Evolutionary conservation across 2,797 vertebrate species (phyloP).

Genomic region (Sebastes hopkinsi): DNA sequence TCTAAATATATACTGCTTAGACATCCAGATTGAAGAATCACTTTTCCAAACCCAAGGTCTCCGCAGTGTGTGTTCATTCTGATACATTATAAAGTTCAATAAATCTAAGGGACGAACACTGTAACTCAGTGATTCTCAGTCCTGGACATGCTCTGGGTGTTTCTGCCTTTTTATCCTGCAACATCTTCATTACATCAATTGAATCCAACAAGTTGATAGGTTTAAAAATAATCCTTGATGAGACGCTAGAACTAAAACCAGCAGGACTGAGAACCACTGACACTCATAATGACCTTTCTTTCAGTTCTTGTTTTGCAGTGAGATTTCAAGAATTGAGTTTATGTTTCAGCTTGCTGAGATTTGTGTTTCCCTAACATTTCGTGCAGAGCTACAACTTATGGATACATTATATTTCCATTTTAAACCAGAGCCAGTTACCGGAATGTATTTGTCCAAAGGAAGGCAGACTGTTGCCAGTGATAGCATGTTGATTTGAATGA

Average conservation of each 20-base stretch:
- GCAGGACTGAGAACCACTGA: conserved; percentile 21
- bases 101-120: not conserved
- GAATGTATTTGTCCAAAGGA: not conserved
- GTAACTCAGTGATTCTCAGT: not conserved
- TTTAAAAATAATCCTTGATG: not conserved
- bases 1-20: not conserved
- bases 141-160: not conserved
- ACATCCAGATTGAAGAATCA: not conserved
- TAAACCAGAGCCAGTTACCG: not conserved
- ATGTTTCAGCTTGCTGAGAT: not conserved
- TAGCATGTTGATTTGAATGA: not conserved
- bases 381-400: not conserved
- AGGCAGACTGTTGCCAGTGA: not conserved
- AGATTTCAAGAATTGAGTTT: not conserved
- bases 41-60: not conserved
- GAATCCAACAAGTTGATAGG: not conserved
- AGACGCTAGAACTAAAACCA: not conserved
- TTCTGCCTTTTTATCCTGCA: not conserved
- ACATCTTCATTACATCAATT: not conserved
- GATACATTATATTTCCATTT: not conserved
- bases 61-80: not conserved
- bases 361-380: not conserved
- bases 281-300: not conserved
- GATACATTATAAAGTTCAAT: not conserved
- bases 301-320: conserved; percentile 34